A percentile compares a stretch with the other conserved stretches of the same genome.
These are phyloP conservation scores for Chesias legatella DNA, from an alignment of 2,888 invertebrate genomes.

Conservation along the genomic window DNA sequence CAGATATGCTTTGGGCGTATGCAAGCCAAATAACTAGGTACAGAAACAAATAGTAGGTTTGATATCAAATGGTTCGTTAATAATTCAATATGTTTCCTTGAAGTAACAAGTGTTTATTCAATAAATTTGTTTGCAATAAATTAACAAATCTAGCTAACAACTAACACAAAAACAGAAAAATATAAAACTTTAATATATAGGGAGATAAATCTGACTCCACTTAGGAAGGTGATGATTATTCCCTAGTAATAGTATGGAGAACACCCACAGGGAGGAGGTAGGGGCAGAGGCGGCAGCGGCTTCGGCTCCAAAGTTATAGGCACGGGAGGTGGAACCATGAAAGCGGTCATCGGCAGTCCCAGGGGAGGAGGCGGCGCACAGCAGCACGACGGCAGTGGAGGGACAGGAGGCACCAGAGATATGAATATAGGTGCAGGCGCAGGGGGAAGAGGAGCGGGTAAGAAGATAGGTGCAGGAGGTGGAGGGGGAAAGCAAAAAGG, in stretches of 20 bases:
- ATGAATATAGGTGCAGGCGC: constrained; percentile 47
- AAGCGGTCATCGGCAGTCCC: constrained; percentile 63
- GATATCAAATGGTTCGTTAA: constrained; percentile 13
- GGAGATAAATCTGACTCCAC: no score
- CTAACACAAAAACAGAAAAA: no score
- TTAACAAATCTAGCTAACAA: no score
- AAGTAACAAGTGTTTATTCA: constrained; percentile 7
- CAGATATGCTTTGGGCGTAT: constrained; percentile 34
- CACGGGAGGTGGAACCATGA: constrained; percentile 58
- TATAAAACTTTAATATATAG: no score
- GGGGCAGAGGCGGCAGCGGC: constrained; percentile 37
- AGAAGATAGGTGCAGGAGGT: constrained; percentile 26
- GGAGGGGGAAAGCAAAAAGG: constrained; percentile 27
- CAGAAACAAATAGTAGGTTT: constrained; percentile 12
- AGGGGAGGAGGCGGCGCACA: constrained; percentile 41
- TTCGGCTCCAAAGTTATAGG: constrained; percentile 64
- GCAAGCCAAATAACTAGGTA: constrained; percentile 30
- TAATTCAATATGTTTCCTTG: constrained; percentile 5
- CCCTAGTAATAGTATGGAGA: constrained; percentile 2
- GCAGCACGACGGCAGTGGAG: constrained; percentile 32
- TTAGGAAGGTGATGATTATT: constrained; percentile 9
- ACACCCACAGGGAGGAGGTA: constrained; percentile 29
- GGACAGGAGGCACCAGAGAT: constrained; percentile 48
- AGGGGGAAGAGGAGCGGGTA: constrained; percentile 26
- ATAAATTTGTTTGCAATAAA: constrained; percentile 7